These are phyloP conservation scores for Trinorchestia longiramus DNA, from an alignment of 1,140 invertebrate genomes.

Conservation along the genomic window DNA sequence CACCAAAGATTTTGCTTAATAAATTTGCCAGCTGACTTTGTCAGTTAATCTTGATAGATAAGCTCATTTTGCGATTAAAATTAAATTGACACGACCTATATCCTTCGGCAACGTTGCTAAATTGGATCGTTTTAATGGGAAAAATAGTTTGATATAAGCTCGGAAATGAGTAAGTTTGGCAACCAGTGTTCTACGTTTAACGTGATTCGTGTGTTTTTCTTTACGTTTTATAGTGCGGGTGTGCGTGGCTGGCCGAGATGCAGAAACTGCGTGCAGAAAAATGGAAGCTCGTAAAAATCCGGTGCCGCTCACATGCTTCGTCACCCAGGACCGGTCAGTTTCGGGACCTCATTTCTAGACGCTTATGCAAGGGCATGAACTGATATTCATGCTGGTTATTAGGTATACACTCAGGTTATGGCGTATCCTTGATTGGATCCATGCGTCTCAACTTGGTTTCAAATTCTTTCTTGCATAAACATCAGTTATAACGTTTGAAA, in stretches of 20 bases:
- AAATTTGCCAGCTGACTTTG: neutral
- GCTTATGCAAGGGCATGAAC: neutral
- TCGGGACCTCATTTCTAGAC: neutral
- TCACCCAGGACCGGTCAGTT: conserved; percentile 36
- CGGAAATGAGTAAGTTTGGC: neutral
- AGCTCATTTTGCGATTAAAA: neutral
- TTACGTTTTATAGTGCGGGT: neutral
- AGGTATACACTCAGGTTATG: no score
- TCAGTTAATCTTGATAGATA: neutral
- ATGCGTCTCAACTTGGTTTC: neutral
- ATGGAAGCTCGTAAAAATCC: conserved; percentile 34
- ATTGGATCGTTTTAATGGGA: neutral
- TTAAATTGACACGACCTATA: neutral
- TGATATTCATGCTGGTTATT: no score
- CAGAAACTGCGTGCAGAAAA: conserved; percentile 19
- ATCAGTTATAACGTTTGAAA: neutral
- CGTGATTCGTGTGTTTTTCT: neutral
- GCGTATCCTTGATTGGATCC: neutral
- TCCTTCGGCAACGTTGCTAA: neutral
- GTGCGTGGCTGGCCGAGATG: conserved; percentile 29
- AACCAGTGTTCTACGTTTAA: neutral
- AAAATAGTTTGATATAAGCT: neutral
- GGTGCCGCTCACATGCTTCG: conserved; percentile 22
- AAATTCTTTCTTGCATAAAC: neutral
- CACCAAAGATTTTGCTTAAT: neutral